Base-by-base conservation (phyloP, 2,797 vertebrate species). In the Luscinia megarhynchos region DNA sequence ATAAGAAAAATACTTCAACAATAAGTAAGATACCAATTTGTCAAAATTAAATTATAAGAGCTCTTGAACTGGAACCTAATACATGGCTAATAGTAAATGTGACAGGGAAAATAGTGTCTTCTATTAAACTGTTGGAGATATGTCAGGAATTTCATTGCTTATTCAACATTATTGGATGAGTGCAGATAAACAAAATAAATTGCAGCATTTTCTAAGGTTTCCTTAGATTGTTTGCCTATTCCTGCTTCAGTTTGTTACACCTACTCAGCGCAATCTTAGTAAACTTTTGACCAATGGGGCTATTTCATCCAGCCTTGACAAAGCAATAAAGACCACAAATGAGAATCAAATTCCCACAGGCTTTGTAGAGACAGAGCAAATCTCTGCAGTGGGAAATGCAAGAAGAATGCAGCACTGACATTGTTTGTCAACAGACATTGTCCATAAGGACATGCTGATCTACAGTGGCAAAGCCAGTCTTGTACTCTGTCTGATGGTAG, bases 21-120 rank as follows among this genome's bases (percentile, higher is more conserved):
- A 92, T 93, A 97, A 96, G 91, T 11, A 58, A 86, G 85, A 69
- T 57, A 95, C 86, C 53, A 93, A 86, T 97, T 94, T 95, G 59
- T 95, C 92, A 95, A 95, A 96, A 96, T 77, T 89, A 90, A 97
- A 97, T 97, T 97, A 92, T 74, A 94, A 87, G 41, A 86, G 51
- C 88, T 97, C 61, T 92, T 97, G 86, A 96, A 96, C 78, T 95
- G 87, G 87, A 93, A 92, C 84, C 15, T 87, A 67, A 87, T 91
- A 80, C 48, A 76, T 26, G 48, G 29, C 54, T 96, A 75, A 92
- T 74, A 95, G 82, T 78, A 97, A 93, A 85, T 81, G 66, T 72
- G n/a, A 19, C 15, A 12, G 93, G 84, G 83, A 92, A 97, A 97
- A 95, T 88, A 64, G 83, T 87, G 57, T 87, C 66, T 75, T 96